phyloP scores from a whole-genome alignment of 1,140 invertebrate species.

The Alviniconcha marisindica region DNA sequence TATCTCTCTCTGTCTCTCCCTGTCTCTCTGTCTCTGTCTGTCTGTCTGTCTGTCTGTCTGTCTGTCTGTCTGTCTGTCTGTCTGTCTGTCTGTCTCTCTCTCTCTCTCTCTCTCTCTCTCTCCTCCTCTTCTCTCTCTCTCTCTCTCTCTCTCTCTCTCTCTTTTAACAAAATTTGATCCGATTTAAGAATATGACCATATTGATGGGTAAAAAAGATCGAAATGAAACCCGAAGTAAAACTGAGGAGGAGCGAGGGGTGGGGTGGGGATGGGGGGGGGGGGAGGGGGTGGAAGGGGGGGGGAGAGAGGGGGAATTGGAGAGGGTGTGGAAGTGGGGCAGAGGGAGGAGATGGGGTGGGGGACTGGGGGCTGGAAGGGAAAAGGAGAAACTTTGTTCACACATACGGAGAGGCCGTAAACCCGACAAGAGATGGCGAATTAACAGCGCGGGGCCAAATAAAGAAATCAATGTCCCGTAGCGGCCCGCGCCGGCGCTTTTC shows the following conservation, averaged over 20 bases:
- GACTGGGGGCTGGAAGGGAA: no score
- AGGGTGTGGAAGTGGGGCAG: no score
- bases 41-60: not conserved
- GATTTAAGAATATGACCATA: no score
- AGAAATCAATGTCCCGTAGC: constrained; percentile 9
- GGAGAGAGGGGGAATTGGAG: no score
- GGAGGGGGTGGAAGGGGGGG: no score
- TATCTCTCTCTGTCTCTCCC: no score
- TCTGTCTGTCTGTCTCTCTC: not conserved
- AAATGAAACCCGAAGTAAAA: no score
- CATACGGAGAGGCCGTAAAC: not conserved
- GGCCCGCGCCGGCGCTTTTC: not conserved
- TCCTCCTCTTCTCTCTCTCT: not conserved
- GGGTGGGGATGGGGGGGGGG: no score
- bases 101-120: not conserved
- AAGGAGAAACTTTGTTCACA: not conserved
- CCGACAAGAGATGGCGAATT: not conserved
- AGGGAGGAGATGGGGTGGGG: no score
- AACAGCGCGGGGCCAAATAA: constrained; percentile 1
- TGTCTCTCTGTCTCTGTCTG: not conserved
- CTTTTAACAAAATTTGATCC: not conserved
- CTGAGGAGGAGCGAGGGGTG: no score
- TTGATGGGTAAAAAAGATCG: no score
- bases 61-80: not conserved
- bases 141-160: not conserved